Evolutionary conservation across 2,797 vertebrate genomes (phyloP), one percentile per base, ranked within the genome.

Genomic region (Myotis myotis): DNA sequence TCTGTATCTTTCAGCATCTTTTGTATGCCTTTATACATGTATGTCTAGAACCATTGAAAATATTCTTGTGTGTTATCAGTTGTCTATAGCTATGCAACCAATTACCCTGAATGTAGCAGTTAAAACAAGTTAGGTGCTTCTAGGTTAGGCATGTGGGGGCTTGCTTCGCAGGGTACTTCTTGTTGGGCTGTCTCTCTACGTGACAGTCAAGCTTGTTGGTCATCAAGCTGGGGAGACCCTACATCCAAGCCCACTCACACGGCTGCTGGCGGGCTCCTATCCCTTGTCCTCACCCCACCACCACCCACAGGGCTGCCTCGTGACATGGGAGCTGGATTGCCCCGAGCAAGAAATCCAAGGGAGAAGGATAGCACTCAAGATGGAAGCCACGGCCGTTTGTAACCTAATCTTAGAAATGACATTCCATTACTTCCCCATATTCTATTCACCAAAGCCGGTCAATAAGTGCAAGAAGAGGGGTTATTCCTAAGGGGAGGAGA

Each of bases 191-290:
- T 53, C 47, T 66, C 49, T 12, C 55, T 36, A 66, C 47, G 33
- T 36, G 8, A 30, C 36, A 79, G 75, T 30, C 12, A 53, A 62
- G 25, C 5, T n/a, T 53, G n/a, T 66, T 49, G 38, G 22, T 57
- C 44, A 41, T 38, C 16, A 82, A 72, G 30, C 25, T 11, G 5
- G 10, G 3, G 3, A 53, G 28, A 47, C 17, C 28, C 8, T 8
- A 2, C 2, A 44, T 8, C 20, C 10, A 72, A 72, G 38, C 15
- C 62, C 8, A 5, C 17, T 62, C 5, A 70, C 0, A 0, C 49
- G 25, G 19, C 19, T 41, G 25, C n/a, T 17, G 23, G 22, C 44
- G n/a, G 30, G 7, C 0, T 22, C 57, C 57, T 3, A 6, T 53
- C 70, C 51, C 28, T 70, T 38, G 8, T 22, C 38, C 51, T 38